Evolutionary conservation across 2,888 invertebrate species (phyloP).

Genomic region (Trachelus stipa): DNA sequence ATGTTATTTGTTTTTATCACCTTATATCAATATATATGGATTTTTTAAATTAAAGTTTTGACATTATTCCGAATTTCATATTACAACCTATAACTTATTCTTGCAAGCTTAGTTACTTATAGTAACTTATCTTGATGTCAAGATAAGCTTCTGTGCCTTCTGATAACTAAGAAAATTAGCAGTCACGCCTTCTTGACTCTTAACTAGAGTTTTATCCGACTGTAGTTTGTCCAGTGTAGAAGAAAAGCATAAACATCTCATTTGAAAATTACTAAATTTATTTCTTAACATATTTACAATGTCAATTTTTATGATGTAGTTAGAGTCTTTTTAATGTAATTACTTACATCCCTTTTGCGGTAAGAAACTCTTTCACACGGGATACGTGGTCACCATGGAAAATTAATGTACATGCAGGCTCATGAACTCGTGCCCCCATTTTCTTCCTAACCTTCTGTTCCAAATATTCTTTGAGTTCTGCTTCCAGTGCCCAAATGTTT

Average conservation of each 20-base stretch:
- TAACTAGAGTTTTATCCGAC: background rate
- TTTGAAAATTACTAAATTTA: background rate
- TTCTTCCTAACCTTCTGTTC: constrained; percentile 68
- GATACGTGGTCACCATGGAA: constrained; percentile 82
- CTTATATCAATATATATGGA: background rate
- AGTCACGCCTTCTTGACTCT: background rate
- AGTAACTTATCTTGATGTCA: background rate
- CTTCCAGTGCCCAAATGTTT: constrained; percentile 84
- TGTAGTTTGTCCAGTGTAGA: background rate
- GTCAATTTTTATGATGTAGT: constrained; percentile 21
- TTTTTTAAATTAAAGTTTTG: background rate
- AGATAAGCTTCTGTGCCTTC: background rate
- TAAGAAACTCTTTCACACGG: constrained; percentile 76
- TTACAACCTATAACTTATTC: background rate
- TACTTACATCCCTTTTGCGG: constrained; percentile 65
- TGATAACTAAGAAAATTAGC: background rate
- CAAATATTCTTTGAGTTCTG: constrained; percentile 75
- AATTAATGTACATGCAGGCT: constrained; percentile 77
- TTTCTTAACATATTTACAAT: background rate
- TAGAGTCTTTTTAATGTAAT: constrained; percentile 23
- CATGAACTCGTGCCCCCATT: constrained; percentile 79
- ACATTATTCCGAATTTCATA: background rate
- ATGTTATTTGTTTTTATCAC: background rate
- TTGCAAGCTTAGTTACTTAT: background rate
- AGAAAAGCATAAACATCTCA: background rate